phyloP scores from a whole-genome alignment of 2,113 vertebrate genomes.

The Butorides virescens region DNA sequence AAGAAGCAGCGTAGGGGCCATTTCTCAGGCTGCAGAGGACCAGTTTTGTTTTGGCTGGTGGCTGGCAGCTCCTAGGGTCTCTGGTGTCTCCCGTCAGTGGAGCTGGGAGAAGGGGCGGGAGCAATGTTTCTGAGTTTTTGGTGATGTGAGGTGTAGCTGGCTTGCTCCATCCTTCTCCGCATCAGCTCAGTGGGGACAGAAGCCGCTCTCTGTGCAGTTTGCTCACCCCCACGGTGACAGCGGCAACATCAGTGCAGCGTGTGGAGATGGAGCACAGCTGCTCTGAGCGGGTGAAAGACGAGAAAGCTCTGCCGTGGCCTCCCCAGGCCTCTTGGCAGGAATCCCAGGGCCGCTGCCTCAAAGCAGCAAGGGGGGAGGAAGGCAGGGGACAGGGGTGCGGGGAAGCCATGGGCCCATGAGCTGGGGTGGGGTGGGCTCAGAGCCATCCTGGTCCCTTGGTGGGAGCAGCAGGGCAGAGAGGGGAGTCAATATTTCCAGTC shows the following conservation, averaged over 20 bases:
- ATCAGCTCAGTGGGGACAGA: background rate
- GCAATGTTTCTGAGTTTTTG: background rate
- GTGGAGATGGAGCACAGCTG: background rate
- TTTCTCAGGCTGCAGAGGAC: background rate
- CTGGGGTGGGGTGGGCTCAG: background rate
- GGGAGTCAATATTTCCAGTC: background rate
- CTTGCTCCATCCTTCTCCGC: background rate
- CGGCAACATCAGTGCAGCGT: background rate
- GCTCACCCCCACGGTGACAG: background rate
- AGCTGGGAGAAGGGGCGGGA: background rate
- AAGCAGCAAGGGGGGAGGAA: background rate
- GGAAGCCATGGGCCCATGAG: background rate
- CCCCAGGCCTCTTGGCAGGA: fast-evolving
- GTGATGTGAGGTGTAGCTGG: background rate
- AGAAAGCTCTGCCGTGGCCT: background rate
- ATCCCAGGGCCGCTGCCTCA: background rate
- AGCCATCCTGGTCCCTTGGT: background rate
- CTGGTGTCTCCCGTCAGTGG: background rate
- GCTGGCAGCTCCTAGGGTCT: background rate
- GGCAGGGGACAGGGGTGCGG: fast-evolving
- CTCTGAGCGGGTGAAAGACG: background rate
- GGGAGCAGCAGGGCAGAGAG: background rate
- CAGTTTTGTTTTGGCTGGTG: background rate
- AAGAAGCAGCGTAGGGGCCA: background rate
- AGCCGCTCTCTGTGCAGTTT: fast-evolving